These are phyloP conservation scores for Epistrophe grossulariae DNA, from an alignment of 2,888 invertebrate species.

Conservation along the genomic window DNA sequence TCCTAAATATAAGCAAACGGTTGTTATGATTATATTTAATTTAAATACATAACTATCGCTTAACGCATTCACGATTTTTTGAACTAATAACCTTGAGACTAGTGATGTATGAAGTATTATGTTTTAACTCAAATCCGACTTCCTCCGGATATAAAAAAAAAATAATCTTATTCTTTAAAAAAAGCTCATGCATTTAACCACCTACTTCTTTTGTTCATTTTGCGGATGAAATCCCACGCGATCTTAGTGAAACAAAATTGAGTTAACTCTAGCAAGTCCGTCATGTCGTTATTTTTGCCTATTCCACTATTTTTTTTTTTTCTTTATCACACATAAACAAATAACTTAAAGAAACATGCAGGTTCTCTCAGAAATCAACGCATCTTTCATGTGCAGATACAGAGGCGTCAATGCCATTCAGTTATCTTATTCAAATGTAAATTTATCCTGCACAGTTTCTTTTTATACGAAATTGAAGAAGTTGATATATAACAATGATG, in stretches of 20 bases:
- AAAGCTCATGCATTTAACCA: not conserved
- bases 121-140: slow-evolving; percentile 19
- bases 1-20: too few species aligned
- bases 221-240: slow-evolving; percentile 25
- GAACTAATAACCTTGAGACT: not conserved
- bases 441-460: not conserved
- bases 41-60: too few species aligned
- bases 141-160: slow-evolving; percentile 52
- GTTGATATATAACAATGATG: slow-evolving; percentile 16
- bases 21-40: too few species aligned
- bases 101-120: not conserved
- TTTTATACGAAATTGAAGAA: not conserved
- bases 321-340: slow-evolving; percentile 14
- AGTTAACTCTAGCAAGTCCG: slow-evolving; percentile 39
- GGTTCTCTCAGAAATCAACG: slow-evolving; percentile 12
- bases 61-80: not conserved
- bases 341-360: slow-evolving; percentile 24
- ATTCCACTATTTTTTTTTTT: slow-evolving; percentile 57
- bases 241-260: slow-evolving; percentile 15
- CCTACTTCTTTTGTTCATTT: slow-evolving; percentile 37
- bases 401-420: slow-evolving; percentile 41
- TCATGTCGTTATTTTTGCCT: slow-evolving; percentile 51
- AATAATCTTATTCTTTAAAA: slow-evolving; percentile 34
- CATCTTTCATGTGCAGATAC: slow-evolving; percentile 16
- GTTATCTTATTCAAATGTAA: slow-evolving; percentile 8